These are phyloP conservation scores for Sander vitreus DNA, from an alignment of 2,113 vertebrate species.

Conservation along the genomic window DNA sequence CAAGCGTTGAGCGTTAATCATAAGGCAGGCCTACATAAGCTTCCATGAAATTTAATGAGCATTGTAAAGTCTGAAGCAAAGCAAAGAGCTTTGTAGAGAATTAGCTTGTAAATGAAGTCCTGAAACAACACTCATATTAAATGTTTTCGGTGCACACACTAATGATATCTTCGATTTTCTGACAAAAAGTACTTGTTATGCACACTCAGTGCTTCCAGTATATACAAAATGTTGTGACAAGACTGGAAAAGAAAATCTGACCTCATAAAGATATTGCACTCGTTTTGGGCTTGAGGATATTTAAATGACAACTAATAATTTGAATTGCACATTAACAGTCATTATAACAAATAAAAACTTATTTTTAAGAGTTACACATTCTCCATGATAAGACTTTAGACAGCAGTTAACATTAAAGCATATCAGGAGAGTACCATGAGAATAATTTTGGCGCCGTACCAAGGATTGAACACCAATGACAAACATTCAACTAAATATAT, in stretches of 20 bases:
- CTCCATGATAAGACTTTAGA: neutral
- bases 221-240: neutral
- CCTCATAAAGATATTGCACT: neutral
- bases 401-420: neutral
- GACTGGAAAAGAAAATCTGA: neutral
- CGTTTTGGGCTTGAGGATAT: neutral
- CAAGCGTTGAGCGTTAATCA: slow-evolving; percentile 83
- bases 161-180: slow-evolving; percentile 10
- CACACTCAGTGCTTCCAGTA: neutral
- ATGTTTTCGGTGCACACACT: slow-evolving; percentile 27
- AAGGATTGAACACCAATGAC: too few relatives aligned
- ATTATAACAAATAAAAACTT: neutral
- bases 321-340: neutral
- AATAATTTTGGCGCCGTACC: too few relatives aligned
- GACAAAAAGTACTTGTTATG: neutral
- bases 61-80: slow-evolving; percentile 66
- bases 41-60: slow-evolving; percentile 84
- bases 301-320: neutral
- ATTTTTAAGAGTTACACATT: neutral
- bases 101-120: slow-evolving; percentile 64
- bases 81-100: slow-evolving; percentile 56
- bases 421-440: too few relatives aligned
- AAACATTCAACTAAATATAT: too few relatives aligned
- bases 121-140: slow-evolving; percentile 59
- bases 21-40: slow-evolving; percentile 77